phyloP scores from a whole-genome alignment of 2,888 invertebrate genomes.

The Rhodophaea formosa region DNA sequence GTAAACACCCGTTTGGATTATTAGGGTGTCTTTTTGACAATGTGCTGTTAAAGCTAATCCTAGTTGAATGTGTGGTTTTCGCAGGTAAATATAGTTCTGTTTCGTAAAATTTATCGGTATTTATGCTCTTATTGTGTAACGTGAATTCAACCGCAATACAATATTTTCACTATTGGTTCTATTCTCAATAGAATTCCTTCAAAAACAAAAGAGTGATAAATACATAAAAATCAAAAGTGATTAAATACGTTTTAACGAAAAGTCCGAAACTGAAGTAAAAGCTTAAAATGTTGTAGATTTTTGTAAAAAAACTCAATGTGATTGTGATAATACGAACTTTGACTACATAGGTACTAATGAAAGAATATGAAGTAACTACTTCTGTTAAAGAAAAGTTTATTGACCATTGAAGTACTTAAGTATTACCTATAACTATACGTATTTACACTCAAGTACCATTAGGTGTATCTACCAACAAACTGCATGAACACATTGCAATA shows the following conservation, averaged over 20 bases:
- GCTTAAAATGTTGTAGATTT: too few relatives aligned
- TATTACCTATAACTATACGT: background rate
- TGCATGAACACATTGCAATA: conserved; percentile 1
- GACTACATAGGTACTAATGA: too few relatives aligned
- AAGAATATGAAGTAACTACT: background rate
- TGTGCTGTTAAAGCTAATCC: conserved; percentile 19
- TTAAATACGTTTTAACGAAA: too few relatives aligned
- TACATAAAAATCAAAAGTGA: too few relatives aligned
- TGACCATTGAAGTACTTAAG: background rate
- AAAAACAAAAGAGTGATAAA: too few relatives aligned
- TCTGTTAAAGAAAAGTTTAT: conserved; percentile 6
- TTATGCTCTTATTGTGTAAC: too few relatives aligned
- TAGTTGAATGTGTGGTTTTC: background rate
- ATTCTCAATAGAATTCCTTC: too few relatives aligned
- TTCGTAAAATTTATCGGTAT: background rate
- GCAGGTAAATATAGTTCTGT: background rate
- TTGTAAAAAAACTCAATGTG: too few relatives aligned
- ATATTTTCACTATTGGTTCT: too few relatives aligned
- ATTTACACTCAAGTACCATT: background rate
- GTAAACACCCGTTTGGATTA: conserved; percentile 45
- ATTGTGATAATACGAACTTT: too few relatives aligned
- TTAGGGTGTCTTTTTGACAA: conserved; percentile 19
- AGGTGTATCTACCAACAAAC: background rate
- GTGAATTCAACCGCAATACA: too few relatives aligned
- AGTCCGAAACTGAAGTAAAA: too few relatives aligned